These are phyloP conservation scores for Sarcophaga subvicina DNA, from an alignment of 2,888 invertebrate species.

Conservation along the genomic window DNA sequence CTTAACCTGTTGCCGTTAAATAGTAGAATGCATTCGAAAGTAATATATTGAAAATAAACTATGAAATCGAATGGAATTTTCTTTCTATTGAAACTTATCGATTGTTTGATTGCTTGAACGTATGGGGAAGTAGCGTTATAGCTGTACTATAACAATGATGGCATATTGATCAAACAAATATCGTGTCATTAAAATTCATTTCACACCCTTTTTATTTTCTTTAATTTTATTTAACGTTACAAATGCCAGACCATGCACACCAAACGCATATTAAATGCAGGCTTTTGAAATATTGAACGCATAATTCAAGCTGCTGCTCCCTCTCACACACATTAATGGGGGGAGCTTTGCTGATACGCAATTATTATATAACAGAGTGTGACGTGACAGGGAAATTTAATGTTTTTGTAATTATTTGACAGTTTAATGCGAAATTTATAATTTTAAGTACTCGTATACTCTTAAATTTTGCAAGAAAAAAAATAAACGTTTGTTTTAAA, in stretches of 20 bases:
- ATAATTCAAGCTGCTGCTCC: conserved; percentile 34
- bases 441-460: not conserved
- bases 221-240: not conserved
- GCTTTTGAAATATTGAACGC: not conserved
- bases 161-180: not conserved
- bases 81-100: too few relatives aligned
- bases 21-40: not conserved
- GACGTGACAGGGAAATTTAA: not conserved
- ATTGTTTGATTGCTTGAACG: too few relatives aligned
- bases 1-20: not conserved
- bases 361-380: not conserved
- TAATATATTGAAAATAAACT: too few relatives aligned
- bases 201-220: conserved; percentile 40
- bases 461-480: too few relatives aligned
- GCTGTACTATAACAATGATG: not conserved
- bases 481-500: too few relatives aligned
- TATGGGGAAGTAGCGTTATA: not conserved
- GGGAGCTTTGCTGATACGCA: conserved; percentile 45
- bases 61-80: too few relatives aligned
- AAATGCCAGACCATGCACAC: not conserved
- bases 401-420: not conserved
- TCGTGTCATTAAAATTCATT: conserved; percentile 25
- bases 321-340: not conserved
- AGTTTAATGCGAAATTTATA: not conserved
- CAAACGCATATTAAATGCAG: conserved; percentile 48